Evolutionary conservation across 2,113 vertebrate species (phyloP), one percentile per base, ranked within the genome.

Genomic region (Ptychochromis oligacanthus): DNA sequence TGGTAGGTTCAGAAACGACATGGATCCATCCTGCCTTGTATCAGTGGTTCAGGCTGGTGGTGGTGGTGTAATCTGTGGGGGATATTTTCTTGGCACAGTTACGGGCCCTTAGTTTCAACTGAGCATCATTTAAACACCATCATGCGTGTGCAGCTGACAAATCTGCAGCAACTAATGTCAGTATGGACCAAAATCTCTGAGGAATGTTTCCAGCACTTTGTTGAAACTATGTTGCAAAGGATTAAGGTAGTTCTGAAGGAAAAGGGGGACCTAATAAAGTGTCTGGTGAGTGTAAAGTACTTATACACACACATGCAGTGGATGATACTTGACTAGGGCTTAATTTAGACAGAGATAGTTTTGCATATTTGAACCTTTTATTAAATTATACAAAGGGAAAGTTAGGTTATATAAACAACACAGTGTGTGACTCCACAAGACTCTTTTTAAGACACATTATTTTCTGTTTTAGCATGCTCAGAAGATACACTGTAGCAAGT

Each of bases 281-380:
- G 17, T 31, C 65, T 17, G 10, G 49, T 20, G 43, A 72, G 17
- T 72, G 49, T 72, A 57, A 34, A 22, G 7, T 38, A 40, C 34
- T 74, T 7, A 38, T 1, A 34, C 2, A 1, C n/a, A 34, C 5
- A 75, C 15, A 65, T 79, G 61, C 56, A n/a, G 57, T n/a, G 38
- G 9, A 20, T 70, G 8, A 79, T 58, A 49, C 3, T 26, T 43
- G 43, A 55, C 36, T 36, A 36, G 26, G n/a, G 60, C 6, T 85
- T 52, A 8, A 72, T 75, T 28, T 46, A 75, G n/a, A 80, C 22
- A 20, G 7, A 85, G 54, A 79, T 6, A 1, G 18, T 77, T 81
- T 64, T 52, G 75, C 28, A 74, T 14, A 77, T 79, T 58, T 60
- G 20, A 28, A 24, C 2, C 75, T 67, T 85, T 83, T 26, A 67